These are phyloP conservation scores for Penelope pileata DNA, from an alignment of 2,113 vertebrate species.

Conservation along the genomic window DNA sequence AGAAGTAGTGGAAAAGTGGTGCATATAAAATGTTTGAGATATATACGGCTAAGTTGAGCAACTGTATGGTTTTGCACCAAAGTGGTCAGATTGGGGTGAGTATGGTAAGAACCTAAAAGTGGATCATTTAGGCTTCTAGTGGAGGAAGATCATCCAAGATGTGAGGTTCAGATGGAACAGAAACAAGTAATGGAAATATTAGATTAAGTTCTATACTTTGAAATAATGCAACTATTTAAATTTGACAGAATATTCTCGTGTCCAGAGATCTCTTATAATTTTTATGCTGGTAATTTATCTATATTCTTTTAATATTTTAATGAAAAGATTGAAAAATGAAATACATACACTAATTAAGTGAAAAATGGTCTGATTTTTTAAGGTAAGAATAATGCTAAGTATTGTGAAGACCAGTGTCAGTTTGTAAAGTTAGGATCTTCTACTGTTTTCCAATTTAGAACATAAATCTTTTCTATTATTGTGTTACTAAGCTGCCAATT, in stretches of 20 bases:
- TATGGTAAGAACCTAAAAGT: not conserved
- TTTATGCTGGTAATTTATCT: not conserved
- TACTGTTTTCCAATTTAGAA: not conserved
- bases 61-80: not conserved
- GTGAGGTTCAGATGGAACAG: not conserved
- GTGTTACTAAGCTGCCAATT: constrained; percentile 8
- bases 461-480: constrained; percentile 17
- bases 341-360: not conserved
- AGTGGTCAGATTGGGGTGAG: not conserved
- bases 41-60: not conserved
- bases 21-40: not conserved
- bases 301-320: not conserved
- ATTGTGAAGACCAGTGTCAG: not conserved
- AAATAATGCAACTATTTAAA: not conserved
- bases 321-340: not conserved
- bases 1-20: not conserved
- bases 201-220: not conserved
- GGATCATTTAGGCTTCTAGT: not conserved
- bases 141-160: not conserved
- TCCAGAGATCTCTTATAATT: not conserved
- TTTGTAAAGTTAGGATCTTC: not conserved
- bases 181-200: not conserved
- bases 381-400: not conserved
- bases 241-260: not conserved
- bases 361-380: not conserved